These are phyloP conservation scores for Vanacampus margaritifer DNA, from an alignment of 2,113 vertebrate genomes.

Conservation along the genomic window DNA sequence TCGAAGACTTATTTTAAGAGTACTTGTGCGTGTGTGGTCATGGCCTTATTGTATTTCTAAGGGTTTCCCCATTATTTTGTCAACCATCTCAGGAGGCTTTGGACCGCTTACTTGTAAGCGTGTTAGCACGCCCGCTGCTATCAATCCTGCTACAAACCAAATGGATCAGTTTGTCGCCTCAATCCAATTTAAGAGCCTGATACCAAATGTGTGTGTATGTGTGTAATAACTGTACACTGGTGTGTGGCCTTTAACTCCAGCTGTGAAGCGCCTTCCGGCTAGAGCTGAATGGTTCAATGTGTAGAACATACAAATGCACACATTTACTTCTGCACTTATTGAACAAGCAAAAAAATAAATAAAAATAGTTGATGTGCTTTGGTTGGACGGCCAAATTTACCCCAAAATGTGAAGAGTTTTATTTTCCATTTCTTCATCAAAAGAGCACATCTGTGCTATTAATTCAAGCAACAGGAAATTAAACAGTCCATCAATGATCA, in stretches of 20 bases:
- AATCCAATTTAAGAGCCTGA: constrained; percentile 56
- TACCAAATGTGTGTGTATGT: constrained; percentile 44
- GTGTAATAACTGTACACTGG: constrained; percentile 50
- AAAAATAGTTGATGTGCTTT: no score
- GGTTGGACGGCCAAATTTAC: no score
- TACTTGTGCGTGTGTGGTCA: not conserved
- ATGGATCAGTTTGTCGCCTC: constrained; percentile 60
- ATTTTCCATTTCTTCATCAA: no score
- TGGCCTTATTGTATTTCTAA: not conserved
- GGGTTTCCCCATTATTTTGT: not conserved
- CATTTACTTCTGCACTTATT: not conserved
- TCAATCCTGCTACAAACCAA: constrained; percentile 59
- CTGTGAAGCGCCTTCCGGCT: constrained; percentile 26
- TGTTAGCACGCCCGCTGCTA: constrained; percentile 54
- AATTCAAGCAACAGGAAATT: no score
- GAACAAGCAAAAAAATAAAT: constrained; percentile 2
- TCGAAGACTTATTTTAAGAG: not conserved
- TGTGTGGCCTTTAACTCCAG: constrained; percentile 43
- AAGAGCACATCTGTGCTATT: no score
- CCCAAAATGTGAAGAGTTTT: no score
- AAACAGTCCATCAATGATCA: no score
- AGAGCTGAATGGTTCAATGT: constrained; percentile 33
- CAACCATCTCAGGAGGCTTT: constrained; percentile 3
- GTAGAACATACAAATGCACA: constrained; percentile 14
- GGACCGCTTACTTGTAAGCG: constrained; percentile 45